These are phyloP conservation scores for Erpobdella octoculata DNA, from an alignment of 2,888 invertebrate genomes.

Conservation along the genomic window DNA sequence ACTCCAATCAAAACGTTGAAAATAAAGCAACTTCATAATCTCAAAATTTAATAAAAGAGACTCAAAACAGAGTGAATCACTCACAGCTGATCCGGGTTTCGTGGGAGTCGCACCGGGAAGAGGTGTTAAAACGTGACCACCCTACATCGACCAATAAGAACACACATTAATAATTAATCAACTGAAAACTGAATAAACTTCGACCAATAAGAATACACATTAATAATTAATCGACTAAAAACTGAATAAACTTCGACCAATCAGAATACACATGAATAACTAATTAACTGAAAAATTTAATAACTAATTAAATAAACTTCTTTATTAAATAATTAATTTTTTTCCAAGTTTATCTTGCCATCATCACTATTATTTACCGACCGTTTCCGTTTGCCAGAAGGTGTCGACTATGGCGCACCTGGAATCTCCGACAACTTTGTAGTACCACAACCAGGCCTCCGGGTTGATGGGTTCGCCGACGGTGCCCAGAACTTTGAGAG, in stretches of 20 bases:
- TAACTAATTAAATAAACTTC: background rate
- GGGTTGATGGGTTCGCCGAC: slow-evolving; percentile 98
- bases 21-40: background rate
- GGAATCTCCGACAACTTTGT: slow-evolving; percentile 56
- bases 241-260: background rate
- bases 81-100: slow-evolving; percentile 95
- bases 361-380: too few species aligned
- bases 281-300: background rate
- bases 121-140: slow-evolving; percentile 90
- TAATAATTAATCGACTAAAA: background rate
- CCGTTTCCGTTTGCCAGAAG: slow-evolving; percentile 98
- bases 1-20: too few species aligned
- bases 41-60: background rate
- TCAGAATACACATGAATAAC: background rate
- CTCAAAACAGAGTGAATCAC: slow-evolving; percentile 46
- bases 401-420: slow-evolving; percentile 82
- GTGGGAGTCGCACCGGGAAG: slow-evolving; percentile 89
- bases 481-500: slow-evolving; percentile 75
- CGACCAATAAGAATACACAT: background rate
- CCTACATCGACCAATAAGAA: slow-evolving; percentile 52
- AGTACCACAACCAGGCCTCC: slow-evolving; percentile 95
- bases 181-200: background rate
- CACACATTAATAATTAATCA: background rate
- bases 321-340: background rate
- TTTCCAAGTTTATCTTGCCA: background rate